These are phyloP conservation scores for Drosophila parthenogenetica DNA, from an alignment of 2,888 invertebrate genomes.

Conservation along the genomic window DNA sequence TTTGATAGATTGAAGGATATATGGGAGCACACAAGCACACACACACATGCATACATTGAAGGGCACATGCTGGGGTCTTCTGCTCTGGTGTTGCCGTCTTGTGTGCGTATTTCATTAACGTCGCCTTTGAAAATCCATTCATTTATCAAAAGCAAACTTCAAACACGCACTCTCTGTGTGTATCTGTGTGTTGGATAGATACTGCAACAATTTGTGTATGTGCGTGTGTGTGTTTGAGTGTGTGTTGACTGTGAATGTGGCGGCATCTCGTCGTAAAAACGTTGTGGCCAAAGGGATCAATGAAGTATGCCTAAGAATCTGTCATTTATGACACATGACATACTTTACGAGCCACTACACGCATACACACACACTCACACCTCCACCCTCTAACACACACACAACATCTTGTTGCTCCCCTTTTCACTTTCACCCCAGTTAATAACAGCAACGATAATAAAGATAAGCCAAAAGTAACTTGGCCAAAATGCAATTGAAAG, in stretches of 20 bases:
- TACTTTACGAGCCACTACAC: conserved; percentile 65
- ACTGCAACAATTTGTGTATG: conserved; percentile 68
- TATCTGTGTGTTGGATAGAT: conserved; percentile 49
- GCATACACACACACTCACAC: background rate
- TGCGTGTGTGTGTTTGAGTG: conserved; percentile 20
- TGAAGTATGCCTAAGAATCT: conserved; percentile 81
- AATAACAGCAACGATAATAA: conserved; percentile 71
- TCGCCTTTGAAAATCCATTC: conserved; percentile 79
- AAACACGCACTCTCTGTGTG: conserved; percentile 62
- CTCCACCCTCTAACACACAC: background rate
- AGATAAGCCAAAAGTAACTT: conserved; percentile 71
- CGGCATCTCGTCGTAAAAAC: conserved; percentile 49
- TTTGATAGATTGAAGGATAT: conserved; percentile 78
- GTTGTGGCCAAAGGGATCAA: conserved; percentile 72
- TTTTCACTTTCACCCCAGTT: conserved; percentile 22
- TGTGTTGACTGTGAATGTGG: conserved; percentile 9
- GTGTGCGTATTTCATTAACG: conserved; percentile 78
- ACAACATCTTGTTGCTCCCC: background rate
- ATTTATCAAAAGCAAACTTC: conserved; percentile 79
- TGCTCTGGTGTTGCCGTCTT: conserved; percentile 17
- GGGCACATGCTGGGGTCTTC: conserved; percentile 27
- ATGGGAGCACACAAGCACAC: conserved; percentile 32
- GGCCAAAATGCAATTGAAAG: conserved; percentile 73
- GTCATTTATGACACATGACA: conserved; percentile 81
- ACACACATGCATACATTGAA: conserved; percentile 2